These are phyloP conservation scores for Pipistrellus pipistrellus DNA, from an alignment of 2,797 vertebrate species.

Conservation along the genomic window DNA sequence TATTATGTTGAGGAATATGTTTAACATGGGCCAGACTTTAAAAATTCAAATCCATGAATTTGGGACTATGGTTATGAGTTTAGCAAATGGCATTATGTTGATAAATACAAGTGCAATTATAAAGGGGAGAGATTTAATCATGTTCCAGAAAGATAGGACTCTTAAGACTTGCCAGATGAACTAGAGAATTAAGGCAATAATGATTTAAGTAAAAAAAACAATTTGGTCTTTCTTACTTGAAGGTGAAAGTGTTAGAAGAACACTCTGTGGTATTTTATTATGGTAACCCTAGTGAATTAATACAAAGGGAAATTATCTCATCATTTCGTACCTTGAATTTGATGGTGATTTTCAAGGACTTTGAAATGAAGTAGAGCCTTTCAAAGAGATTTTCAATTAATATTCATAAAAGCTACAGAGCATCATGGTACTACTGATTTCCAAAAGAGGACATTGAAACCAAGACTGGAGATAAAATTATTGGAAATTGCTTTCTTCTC, in stretches of 20 bases:
- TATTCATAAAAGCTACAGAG: not conserved
- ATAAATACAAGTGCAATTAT: not conserved
- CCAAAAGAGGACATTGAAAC: constrained; percentile 74
- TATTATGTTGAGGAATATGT: not conserved
- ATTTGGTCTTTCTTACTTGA: not conserved
- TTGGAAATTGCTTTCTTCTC: constrained; percentile 63
- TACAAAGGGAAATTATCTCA: not conserved
- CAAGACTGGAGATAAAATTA: constrained; percentile 69
- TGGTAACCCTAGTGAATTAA: not conserved
- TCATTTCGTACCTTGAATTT: not conserved
- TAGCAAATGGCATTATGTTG: not conserved
- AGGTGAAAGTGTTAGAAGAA: not conserved
- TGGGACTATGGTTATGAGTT: not conserved
- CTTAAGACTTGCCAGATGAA: not conserved
- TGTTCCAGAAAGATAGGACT: not conserved
- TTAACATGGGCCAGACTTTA: not conserved
- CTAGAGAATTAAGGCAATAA: not conserved
- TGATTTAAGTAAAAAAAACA: not conserved
- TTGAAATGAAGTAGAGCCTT: constrained; percentile 39
- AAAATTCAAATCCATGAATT: not conserved
- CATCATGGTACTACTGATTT: not conserved
- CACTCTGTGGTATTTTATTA: not conserved
- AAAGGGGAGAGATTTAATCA: not conserved
- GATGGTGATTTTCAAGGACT: not conserved
- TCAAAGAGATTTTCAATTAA: constrained; percentile 23